Conservation (phyloP, 2,797 vertebrate species). For the Pseudopleuronectes americanus region DNA sequence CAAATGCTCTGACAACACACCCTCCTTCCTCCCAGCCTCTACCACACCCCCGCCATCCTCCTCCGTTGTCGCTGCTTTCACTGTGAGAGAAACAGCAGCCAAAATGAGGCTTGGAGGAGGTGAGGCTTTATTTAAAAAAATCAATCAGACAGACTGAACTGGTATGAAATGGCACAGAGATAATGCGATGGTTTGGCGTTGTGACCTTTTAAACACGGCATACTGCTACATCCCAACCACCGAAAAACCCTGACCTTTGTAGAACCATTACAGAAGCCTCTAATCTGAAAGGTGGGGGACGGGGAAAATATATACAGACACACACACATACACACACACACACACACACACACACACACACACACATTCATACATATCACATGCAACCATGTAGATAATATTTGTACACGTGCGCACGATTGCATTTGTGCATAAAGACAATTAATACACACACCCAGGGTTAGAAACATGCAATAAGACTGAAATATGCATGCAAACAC, state of each 20-base stretch:
- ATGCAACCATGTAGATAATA: background rate
- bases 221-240: constrained; percentile 69
- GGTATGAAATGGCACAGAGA: constrained; percentile 82
- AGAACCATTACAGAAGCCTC: constrained; percentile 83
- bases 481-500: background rate
- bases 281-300: constrained; percentile 78
- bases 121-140: constrained; percentile 74
- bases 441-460: constrained; percentile 3
- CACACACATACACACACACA: constrained; percentile 16
- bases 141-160: constrained; percentile 81
- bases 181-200: constrained; percentile 77
- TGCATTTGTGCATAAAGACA: constrained; percentile 16
- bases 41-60: background rate
- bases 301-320: constrained; percentile 30
- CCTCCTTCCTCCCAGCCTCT: background rate
- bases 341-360: constrained; percentile 25
- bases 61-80: constrained; percentile 6
- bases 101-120: constrained; percentile 46
- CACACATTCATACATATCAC: constrained; percentile 7
- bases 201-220: constrained; percentile 83
- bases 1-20: constrained; percentile 8
- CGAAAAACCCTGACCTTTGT: constrained; percentile 85
- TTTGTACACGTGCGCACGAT: background rate
- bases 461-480: constrained; percentile 12
- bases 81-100: constrained; percentile 28